Conservation (phyloP, 2,888 invertebrate species). For the Iselma pallidipennis region DNA sequence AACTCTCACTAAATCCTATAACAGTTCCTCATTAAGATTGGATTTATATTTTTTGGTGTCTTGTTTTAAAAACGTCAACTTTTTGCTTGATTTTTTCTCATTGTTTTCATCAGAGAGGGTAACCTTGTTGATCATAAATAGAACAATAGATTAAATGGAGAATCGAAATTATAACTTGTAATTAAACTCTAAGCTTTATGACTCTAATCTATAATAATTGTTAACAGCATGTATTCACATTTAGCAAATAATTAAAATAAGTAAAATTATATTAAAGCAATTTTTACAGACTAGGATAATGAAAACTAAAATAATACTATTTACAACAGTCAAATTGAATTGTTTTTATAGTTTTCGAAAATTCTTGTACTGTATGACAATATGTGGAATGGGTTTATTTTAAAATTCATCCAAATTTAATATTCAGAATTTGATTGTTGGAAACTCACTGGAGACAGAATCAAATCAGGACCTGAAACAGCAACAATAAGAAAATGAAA, state of each 20-base stretch:
- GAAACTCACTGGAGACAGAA: conserved; percentile 51
- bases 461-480: conserved; percentile 54
- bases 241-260: not conserved
- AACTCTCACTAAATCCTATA: too few relatives aligned
- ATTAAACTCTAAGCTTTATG: not conserved
- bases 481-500: not conserved
- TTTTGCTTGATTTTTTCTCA: not conserved
- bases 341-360: not conserved
- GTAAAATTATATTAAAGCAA: not conserved
- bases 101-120: not conserved
- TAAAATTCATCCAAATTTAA: conserved; percentile 26
- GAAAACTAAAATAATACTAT: not conserved
- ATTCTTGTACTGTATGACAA: not conserved
- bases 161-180: not conserved
- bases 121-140: not conserved
- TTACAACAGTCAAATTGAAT: not conserved
- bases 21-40: too few relatives aligned
- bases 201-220: not conserved
- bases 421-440: conserved; percentile 46
- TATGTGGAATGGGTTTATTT: conserved; percentile 2
- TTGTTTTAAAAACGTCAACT: not conserved
- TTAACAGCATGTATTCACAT: not conserved
- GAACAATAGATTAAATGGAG: not conserved
- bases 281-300: not conserved
- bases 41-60: too few relatives aligned